These are phyloP conservation scores for Cryptus viduatorius DNA, from an alignment of 2,888 invertebrate species.

Conservation along the genomic window DNA sequence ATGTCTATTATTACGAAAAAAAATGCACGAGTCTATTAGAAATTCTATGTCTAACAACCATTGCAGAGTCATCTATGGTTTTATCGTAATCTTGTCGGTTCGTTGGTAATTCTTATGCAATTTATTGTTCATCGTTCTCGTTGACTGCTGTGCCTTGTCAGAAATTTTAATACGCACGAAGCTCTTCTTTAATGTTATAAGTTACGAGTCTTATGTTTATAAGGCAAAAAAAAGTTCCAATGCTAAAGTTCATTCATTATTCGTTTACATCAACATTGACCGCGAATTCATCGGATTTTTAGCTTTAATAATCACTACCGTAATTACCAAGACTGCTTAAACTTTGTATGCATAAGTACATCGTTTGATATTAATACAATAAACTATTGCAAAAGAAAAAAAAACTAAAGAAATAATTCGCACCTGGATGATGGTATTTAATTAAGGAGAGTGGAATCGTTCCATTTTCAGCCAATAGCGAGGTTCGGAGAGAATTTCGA, in stretches of 20 bases:
- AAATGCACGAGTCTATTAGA: background rate
- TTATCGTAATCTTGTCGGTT: background rate
- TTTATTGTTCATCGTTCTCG: constrained; percentile 5
- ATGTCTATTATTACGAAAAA: background rate
- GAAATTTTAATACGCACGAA: constrained; percentile 16
- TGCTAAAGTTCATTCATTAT: background rate
- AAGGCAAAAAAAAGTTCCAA: background rate
- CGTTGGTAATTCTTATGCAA: background rate
- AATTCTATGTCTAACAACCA: background rate
- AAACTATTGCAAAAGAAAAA: no score
- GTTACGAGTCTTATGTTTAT: background rate
- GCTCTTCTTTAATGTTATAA: background rate
- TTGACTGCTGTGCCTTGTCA: constrained; percentile 25
- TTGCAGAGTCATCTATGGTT: background rate
- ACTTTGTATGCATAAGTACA: no score
- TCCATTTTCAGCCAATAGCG: no score
- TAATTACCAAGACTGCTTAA: no score
- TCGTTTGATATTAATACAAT: no score
- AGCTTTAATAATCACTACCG: no score
- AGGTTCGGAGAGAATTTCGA: no score
- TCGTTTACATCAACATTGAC: no score
- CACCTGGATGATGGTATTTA: no score
- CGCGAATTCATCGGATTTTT: no score
- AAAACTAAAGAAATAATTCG: no score
- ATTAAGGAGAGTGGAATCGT: no score